Evolutionary conservation across 1,140 invertebrate species (phyloP).

Genomic region (Vanessa tameamea): DNA sequence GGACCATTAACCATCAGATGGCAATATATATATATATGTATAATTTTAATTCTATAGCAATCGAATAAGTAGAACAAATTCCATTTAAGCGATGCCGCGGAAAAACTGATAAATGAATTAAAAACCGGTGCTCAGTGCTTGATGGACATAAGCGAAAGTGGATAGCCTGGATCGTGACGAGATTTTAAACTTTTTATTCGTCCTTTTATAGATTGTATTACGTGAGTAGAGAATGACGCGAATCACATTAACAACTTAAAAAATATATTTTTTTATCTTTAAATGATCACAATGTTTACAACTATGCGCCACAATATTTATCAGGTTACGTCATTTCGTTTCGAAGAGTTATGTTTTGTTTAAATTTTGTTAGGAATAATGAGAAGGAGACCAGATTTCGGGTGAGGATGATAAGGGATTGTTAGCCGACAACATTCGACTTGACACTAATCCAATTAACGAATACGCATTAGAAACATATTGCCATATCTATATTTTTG

Average conservation of each 20-base stretch:
- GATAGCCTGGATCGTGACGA: constrained; percentile 14
- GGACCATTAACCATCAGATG: no score
- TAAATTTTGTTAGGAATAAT: not conserved
- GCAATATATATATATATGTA: no score
- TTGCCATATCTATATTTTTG: not conserved
- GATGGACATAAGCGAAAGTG: constrained; percentile 29
- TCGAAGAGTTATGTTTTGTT: not conserved
- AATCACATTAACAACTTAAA: not conserved
- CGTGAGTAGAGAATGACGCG: not conserved
- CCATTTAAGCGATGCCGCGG: not conserved
- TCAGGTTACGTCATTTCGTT: not conserved
- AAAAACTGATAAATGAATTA: not conserved
- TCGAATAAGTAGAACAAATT: not conserved
- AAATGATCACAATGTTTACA: not conserved
- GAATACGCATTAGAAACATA: constrained; percentile 5
- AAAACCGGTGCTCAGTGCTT: constrained; percentile 1
- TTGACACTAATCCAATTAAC: constrained; percentile 9
- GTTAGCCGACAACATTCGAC: not conserved
- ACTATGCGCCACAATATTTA: no score
- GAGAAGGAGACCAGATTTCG: not conserved
- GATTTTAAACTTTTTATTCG: constrained; percentile 18
- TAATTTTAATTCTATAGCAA: no score
- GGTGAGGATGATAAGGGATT: not conserved
- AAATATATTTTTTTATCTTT: not conserved
- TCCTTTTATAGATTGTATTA: constrained; percentile 3